Conservation (phyloP, 2,113 vertebrate genomes). For the Phrynocephalus versicolor region DNA sequence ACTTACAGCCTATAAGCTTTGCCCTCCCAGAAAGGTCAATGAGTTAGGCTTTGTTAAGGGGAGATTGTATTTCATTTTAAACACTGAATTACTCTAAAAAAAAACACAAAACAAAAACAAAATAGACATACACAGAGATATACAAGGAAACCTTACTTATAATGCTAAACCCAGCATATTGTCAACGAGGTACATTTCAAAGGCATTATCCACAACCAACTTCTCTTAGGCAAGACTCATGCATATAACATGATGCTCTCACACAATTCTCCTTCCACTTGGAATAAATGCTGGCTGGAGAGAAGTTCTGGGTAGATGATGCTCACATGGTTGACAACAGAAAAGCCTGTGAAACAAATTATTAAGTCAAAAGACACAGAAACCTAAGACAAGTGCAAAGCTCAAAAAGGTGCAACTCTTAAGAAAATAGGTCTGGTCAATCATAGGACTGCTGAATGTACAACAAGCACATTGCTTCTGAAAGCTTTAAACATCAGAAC, state of each 20-base stretch:
- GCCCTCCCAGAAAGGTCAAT: not conserved
- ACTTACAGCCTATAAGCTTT: not conserved
- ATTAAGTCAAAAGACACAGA: not conserved
- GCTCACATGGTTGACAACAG: not conserved
- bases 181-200: not conserved
- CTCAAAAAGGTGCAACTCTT: not conserved
- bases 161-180: not conserved
- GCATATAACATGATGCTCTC: not conserved
- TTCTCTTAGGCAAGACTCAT: not conserved
- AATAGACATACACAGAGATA: not conserved
- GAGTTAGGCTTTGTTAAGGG: not conserved
- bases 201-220: not conserved
- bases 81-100: not conserved
- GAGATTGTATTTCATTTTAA: not conserved
- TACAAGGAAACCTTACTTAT: not conserved
- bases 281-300: not conserved
- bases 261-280: not conserved
- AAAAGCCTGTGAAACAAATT: not conserved
- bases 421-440: not conserved
- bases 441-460: fast-evolving
- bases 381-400: fast-evolving
- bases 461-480: not conserved
- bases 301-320: not conserved
- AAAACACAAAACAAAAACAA: not conserved
- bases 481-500: fast-evolving